Evolutionary conservation across 2,113 vertebrate genomes (phyloP).

Genomic region (Mustela lutreola): DNA sequence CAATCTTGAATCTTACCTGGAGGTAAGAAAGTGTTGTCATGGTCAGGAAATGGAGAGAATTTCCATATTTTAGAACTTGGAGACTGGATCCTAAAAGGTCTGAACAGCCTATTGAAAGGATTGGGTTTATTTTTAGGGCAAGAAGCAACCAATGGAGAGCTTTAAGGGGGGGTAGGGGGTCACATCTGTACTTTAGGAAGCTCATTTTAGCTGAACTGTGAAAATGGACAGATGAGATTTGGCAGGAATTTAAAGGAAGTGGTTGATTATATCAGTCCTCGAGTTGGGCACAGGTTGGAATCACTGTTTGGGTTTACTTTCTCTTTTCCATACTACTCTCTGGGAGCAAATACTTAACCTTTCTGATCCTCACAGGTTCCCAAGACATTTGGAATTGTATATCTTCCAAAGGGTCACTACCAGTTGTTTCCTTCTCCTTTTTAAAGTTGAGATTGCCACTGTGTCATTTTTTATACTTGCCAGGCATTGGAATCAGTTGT

Average conservation of each 20-base stretch:
- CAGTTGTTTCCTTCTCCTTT: background rate
- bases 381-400: background rate
- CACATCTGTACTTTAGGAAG: background rate
- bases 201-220: background rate
- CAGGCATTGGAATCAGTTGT: background rate
- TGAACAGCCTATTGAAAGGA: background rate
- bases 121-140: background rate
- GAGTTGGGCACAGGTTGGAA: background rate
- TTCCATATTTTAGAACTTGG: background rate
- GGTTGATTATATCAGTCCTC: background rate
- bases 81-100: background rate
- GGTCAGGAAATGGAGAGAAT: background rate
- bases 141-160: background rate
- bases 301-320: background rate
- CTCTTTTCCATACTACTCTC: background rate
- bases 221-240: background rate
- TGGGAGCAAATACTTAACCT: background rate
- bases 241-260: background rate
- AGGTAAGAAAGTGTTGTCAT: background rate
- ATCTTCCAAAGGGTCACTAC: background rate
- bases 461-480: background rate
- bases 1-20: background rate
- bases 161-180: background rate
- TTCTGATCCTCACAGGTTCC: background rate
- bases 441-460: background rate